A percentile compares a stretch with the other conserved stretches of the same genome.
Evolutionary conservation across 2,113 vertebrate species (phyloP).

Genomic region (Carlito syrichta): DNA sequence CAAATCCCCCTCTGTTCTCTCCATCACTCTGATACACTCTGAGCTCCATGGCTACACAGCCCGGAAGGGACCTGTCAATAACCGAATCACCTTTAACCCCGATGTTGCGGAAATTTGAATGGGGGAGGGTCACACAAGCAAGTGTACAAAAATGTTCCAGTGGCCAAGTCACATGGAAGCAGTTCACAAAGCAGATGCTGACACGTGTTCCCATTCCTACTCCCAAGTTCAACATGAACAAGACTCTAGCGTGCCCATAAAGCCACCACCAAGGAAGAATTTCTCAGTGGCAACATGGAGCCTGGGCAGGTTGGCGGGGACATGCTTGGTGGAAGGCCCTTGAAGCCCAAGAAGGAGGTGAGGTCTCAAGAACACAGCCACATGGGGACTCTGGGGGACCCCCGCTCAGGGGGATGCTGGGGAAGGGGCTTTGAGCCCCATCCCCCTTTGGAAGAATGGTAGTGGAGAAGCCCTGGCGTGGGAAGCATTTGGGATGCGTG

Average conservation of each 20-base stretch:
- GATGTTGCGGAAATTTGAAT: neutral
- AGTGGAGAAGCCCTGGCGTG: neutral
- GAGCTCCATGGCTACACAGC: neutral
- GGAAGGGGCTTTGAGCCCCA: neutral
- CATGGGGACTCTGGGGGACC: accelerated
- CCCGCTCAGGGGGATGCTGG: neutral
- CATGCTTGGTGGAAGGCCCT: neutral
- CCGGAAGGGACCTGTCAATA: neutral
- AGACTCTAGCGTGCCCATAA: neutral
- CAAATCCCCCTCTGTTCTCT: neutral
- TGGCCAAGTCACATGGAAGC: neutral
- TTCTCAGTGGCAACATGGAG: neutral
- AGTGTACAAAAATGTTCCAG: neutral
- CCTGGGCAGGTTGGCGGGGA: neutral
- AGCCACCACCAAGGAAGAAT: neutral
- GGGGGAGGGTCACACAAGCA: neutral
- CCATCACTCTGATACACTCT: neutral
- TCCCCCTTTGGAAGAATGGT: neutral
- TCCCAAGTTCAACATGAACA: neutral
- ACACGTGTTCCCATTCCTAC: neutral
- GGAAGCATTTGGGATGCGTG: accelerated
- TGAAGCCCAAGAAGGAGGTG: neutral
- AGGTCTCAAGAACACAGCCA: neutral
- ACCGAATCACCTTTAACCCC: neutral
- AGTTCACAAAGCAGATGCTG: neutral